These are phyloP conservation scores for Larimichthys polyactis DNA, from an alignment of 2,113 vertebrate genomes.

Conservation along the genomic window DNA sequence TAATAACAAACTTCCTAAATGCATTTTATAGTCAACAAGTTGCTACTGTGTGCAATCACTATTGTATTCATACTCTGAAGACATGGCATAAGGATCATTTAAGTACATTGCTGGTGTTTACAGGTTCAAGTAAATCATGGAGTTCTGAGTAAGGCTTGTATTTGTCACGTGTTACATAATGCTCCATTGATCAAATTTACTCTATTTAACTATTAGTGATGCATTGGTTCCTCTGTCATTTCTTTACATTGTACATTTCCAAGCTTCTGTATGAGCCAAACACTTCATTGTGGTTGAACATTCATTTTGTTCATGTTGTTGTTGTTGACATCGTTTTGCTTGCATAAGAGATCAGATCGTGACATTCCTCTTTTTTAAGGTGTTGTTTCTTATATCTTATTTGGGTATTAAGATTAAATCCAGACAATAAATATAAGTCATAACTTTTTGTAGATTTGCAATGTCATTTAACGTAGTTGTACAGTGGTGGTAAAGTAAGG, in stretches of 20 bases:
- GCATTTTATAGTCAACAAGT: not conserved
- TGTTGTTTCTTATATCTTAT: not conserved
- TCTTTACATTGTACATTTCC: not conserved
- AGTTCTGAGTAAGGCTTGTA: no score
- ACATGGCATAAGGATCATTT: no score
- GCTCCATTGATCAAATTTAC: no score
- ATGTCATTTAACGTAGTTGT: no score
- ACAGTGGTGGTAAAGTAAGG: no score
- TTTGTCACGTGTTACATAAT: no score
- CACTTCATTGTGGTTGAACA: not conserved
- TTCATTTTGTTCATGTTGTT: rapidly evolving
- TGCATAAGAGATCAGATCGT: not conserved
- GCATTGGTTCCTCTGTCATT: no score
- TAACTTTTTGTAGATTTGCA: no score
- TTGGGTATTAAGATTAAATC: no score
- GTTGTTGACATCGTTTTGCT: not conserved
- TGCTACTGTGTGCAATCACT: not conserved
- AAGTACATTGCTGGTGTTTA: not conserved
- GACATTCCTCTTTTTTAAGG: not conserved
- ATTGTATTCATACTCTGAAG: not conserved
- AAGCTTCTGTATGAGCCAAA: not conserved
- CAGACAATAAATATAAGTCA: no score
- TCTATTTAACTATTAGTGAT: not conserved
- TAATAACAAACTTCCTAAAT: not conserved
- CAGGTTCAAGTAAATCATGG: not conserved